These are phyloP conservation scores for Heliconius himera DNA, from an alignment of 1,140 invertebrate species.

Conservation along the genomic window DNA sequence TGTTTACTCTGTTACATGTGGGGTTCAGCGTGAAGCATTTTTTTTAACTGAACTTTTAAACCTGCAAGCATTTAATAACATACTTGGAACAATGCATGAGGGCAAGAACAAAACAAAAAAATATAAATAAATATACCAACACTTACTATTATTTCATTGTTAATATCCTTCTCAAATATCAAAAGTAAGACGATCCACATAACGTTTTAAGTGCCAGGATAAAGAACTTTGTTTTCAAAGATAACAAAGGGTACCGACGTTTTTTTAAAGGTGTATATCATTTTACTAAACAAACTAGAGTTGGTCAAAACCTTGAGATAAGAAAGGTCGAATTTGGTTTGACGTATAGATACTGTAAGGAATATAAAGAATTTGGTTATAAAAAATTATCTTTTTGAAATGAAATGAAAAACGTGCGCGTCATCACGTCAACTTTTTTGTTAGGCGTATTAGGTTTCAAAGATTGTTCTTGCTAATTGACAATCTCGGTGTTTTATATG, in stretches of 20 bases:
- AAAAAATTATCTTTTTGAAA: constrained; percentile 1
- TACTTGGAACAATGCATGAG: too few species aligned
- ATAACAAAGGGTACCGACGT: constrained; percentile 23
- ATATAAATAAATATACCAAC: background rate
- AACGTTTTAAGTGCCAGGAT: constrained; percentile 29
- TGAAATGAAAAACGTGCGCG: background rate
- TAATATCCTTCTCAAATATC: constrained; percentile 31
- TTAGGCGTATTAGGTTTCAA: background rate
- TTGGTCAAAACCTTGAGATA: background rate
- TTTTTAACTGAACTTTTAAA: background rate
- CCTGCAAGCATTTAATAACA: too few species aligned
- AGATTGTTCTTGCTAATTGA: constrained; percentile 5
- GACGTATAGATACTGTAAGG: background rate
- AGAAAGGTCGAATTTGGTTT: constrained; percentile 8
- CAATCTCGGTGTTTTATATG: background rate
- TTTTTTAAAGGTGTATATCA: constrained; percentile 24
- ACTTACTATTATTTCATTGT: constrained; percentile 24
- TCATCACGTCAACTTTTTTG: background rate
- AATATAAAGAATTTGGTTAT: background rate
- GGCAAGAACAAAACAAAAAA: too few species aligned
- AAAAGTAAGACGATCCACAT: constrained; percentile 20
- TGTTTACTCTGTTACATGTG: background rate
- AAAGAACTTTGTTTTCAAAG: constrained; percentile 13
- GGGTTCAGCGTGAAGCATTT: background rate
- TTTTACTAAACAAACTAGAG: background rate